These are phyloP conservation scores for Pelodytes ibericus DNA, from an alignment of 2,797 vertebrate species.

Conservation along the genomic window DNA sequence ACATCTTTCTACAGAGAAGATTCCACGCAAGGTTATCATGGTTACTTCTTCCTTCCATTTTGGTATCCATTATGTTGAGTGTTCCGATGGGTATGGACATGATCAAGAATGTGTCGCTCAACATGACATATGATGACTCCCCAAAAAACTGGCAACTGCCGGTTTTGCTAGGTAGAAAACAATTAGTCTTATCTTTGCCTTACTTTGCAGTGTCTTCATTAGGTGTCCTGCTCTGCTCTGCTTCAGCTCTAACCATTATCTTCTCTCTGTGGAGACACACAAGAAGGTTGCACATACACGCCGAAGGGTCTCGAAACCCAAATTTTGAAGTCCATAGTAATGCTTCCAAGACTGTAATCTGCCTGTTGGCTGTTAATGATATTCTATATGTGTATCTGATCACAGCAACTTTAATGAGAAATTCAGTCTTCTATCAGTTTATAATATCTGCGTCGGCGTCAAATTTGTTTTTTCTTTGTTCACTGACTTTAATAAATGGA, in stretches of 20 bases:
- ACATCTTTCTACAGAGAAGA: slow-evolving; percentile 10
- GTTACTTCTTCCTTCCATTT: background rate
- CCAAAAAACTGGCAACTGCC: no score
- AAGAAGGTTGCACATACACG: background rate
- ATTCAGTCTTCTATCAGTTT: background rate
- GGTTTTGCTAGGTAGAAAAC: background rate
- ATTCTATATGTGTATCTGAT: background rate
- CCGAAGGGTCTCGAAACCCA: background rate
- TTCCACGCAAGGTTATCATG: background rate
- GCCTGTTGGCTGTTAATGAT: background rate
- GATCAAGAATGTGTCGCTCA: no score
- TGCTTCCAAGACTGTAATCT: background rate
- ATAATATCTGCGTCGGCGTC: background rate
- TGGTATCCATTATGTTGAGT: background rate
- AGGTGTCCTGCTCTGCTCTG: background rate
- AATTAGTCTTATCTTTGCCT: background rate
- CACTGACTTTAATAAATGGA: background rate
- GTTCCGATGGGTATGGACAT: background rate
- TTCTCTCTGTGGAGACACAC: background rate
- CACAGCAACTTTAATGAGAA: background rate
- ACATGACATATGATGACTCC: no score
- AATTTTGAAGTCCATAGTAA: background rate
- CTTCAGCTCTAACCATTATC: background rate
- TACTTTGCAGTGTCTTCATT: background rate
- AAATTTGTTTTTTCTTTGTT: background rate